A percentile compares a stretch with the other conserved stretches of the same genome.
Conservation (phyloP, 1,140 invertebrate species). For the Lysiphlebus fabarum region DNA sequence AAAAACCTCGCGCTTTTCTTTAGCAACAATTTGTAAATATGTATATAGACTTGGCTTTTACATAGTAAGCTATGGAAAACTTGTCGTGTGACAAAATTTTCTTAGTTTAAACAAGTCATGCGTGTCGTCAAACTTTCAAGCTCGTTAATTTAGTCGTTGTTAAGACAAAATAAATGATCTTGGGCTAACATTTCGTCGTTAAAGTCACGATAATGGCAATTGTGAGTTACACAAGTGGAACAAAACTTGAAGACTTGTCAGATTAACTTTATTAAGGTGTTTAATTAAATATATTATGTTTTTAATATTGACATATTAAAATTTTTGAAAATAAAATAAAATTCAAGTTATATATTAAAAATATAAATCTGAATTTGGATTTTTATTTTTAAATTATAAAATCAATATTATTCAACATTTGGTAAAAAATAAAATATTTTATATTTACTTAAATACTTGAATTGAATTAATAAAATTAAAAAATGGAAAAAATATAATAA, state of each 20-base stretch:
- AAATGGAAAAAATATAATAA: too few species aligned
- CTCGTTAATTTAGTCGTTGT: conserved; percentile 25
- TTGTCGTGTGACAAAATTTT: conserved; percentile 25
- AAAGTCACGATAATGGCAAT: conserved; percentile 11
- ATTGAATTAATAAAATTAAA: too few species aligned
- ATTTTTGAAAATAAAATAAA: too few species aligned
- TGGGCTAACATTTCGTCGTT: conserved; percentile 14
- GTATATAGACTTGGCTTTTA: not conserved
- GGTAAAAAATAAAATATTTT: too few species aligned
- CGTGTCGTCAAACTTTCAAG: conserved; percentile 26
- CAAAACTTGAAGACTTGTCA: conserved; percentile 7
- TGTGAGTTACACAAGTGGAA: conserved; percentile 17
- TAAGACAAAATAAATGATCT: conserved; percentile 21
- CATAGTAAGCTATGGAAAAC: conserved; percentile 14
- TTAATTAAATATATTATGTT: too few species aligned
- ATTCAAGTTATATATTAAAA: too few species aligned
- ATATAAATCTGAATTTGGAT: too few species aligned
- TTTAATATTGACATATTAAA: too few species aligned
- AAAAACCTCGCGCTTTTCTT: conserved; percentile 5
- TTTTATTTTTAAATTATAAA: too few species aligned
- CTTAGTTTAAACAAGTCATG: conserved; percentile 19
- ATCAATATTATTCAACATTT: too few species aligned
- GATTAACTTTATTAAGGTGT: too few species aligned
- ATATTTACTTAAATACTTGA: too few species aligned
- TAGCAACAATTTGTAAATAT: conserved; percentile 2